Base-by-base conservation (phyloP, 2,797 vertebrate species). In the Perodicticus potto region DNA sequence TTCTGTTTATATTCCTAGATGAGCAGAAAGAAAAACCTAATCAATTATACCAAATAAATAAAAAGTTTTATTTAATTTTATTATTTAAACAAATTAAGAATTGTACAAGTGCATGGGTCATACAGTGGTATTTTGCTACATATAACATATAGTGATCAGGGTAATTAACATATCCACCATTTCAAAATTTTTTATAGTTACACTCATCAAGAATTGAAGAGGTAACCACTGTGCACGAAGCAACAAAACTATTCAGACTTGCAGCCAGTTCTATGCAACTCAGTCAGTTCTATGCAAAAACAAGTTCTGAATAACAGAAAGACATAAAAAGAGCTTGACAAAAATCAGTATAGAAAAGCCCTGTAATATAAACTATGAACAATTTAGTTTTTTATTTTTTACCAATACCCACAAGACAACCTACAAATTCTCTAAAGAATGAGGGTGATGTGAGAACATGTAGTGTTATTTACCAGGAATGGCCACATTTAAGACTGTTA, bases 11-110 rank as follows among this genome's bases (percentile, higher is more conserved):
- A 69, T 72, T 76, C 13, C 20, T 59, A 91, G 90, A 40, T 78
- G 49, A 94, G 40, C 74, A 45, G 7, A 57, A 43, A 84, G 25
- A 86, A 27, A 97, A 91, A 95, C 89, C 32, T n/a, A n/a, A 91
- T 49, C n/a, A 29, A 91, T 43, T 65, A 9, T 61, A 89, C 1
- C 45, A 93, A 12, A 55, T 55, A 82, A 93, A 63, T 0, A 57
- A 78, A 78, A 89, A n/a, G 11, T 61, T 84, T 96, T 70, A 49
- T 67, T 65, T 32, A 65, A 32, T 1, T 67, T 17, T 29, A 6
- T 67, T 65, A 32, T 65, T 65, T 32, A 67, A 67, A n/a, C 61
- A 63, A 61, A 6, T 65, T 65, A 65, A 67, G 32, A 67, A 67
- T n/a, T 67, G 6, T 67, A n/a, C 65, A n/a, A 19, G 17, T n/a